A percentile compares a stretch with the other conserved stretches of the same genome.
These are phyloP conservation scores for Dorcus parallelipipedus DNA, from an alignment of 2,888 invertebrate species.

Conservation along the genomic window DNA sequence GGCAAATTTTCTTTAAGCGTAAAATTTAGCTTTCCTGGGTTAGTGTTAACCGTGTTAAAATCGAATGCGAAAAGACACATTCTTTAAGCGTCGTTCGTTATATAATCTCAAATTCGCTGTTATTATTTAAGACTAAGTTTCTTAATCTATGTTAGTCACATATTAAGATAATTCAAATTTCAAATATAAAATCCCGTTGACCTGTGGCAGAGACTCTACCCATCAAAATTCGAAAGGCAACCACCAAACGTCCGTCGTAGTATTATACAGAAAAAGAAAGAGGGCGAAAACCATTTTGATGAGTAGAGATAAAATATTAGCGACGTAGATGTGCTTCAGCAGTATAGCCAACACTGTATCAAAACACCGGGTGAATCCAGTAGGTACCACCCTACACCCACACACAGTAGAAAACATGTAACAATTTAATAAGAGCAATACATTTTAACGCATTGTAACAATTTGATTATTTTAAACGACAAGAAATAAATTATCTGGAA, in stretches of 20 bases:
- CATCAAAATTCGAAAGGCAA: constrained; percentile 30
- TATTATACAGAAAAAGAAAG: background rate
- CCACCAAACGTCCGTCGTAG: no score
- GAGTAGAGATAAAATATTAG: constrained; percentile 38
- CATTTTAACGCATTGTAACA: no score
- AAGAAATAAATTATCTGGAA: no score
- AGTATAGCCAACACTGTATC: constrained; percentile 50
- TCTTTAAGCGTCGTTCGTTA: no score
- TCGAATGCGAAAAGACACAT: no score
- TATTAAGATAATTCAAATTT: constrained; percentile 31
- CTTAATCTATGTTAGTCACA: constrained; percentile 46
- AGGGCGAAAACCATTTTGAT: constrained; percentile 24
- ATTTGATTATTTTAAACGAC: no score
- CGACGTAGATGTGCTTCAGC: constrained; percentile 50
- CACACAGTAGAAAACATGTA: constrained; percentile 47
- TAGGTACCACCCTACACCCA: constrained; percentile 48
- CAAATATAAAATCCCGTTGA: constrained; percentile 36
- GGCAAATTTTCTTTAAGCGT: no score
- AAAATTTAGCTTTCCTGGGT: no score
- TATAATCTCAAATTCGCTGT: no score
- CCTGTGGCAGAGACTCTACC: constrained; percentile 41
- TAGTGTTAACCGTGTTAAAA: no score
- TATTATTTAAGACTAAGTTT: constrained; percentile 28
- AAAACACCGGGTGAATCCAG: constrained; percentile 48
- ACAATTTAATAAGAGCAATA: constrained; percentile 19